Base-by-base conservation (phyloP, 2,113 vertebrate genomes). In the Rhabdomys dilectus region DNA sequence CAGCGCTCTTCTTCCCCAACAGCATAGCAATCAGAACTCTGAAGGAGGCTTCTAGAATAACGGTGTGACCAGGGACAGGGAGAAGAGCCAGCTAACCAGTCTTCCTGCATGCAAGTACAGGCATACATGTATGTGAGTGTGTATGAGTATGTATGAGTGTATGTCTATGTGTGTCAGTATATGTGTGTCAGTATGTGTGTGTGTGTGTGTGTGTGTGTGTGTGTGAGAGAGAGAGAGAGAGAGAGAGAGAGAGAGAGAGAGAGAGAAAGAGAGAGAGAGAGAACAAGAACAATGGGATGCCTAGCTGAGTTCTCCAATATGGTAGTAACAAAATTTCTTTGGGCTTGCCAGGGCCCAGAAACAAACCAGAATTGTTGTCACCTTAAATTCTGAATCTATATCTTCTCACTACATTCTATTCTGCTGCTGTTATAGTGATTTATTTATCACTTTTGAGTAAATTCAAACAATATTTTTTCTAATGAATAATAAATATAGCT, bases 391-490 rank as follows among this genome's bases (percentile, higher is more conserved):
- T 85, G 88, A 29, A 53, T 34, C n/a, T 58, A 39, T 80, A 36
- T 56, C 90, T 96, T 91, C 73, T 93, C 64, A 73, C 26, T 86
- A 34, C 17, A 19, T 73, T 58, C 87, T 73, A 0, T 70, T 56
- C 31, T 36, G 31, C 66, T 70, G 66, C 22, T 34, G 34, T 70
- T 16, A 34, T 15, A 36, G 66, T 70, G 66, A 70, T 36, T 70
- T 36, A 70, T 34, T 70, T 70, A 17, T 5, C 12, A 36, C 5
- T 16, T 95, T 64, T 81, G 66, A 92, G 58, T 84, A 72, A 68
- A 95, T 85, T 80, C 45, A 56, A 89, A 85, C 34, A 78, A 26
- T 77, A 66, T 77, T 89, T n/a, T 94, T 39, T 91, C 68, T 39
- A 66, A 0, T 75, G 66, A 93, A 64, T 94, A 64, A 12, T 64